Evolutionary conservation across 2,113 vertebrate genomes (phyloP).

Genomic region (Machaerirhynchus nigripectus): DNA sequence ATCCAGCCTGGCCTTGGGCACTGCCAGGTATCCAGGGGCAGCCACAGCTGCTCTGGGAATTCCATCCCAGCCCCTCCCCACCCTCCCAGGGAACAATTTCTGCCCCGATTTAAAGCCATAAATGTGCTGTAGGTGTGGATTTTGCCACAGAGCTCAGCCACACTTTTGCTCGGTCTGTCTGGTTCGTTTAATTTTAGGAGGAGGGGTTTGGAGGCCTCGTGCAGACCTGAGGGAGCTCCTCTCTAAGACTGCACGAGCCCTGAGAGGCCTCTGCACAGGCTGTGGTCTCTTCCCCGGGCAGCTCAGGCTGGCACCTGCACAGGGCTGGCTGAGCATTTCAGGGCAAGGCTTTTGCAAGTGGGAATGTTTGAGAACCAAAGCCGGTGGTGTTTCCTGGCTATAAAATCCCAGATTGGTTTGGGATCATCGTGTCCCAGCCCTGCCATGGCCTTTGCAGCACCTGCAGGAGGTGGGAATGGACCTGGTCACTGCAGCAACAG

Average conservation of each 20-base stretch:
- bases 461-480: neutral
- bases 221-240: neutral
- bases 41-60: neutral
- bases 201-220: neutral
- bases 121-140: neutral
- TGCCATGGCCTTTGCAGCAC: neutral
- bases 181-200: fast-evolving
- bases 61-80: neutral
- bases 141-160: neutral
- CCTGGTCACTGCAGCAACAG: neutral
- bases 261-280: neutral
- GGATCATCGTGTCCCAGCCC: neutral
- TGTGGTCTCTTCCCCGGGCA: neutral
- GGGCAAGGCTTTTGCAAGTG: neutral
- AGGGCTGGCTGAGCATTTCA: neutral
- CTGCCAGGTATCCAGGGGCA: neutral
- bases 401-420: neutral
- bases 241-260: neutral
- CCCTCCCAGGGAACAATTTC: neutral
- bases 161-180: fast-evolving
- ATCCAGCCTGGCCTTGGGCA: neutral
- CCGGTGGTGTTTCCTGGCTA: neutral
- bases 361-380: neutral
- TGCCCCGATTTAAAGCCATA: neutral
- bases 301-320: neutral